Evolutionary conservation across 2,888 invertebrate species (phyloP).

Genomic region (Nomada fucata): DNA sequence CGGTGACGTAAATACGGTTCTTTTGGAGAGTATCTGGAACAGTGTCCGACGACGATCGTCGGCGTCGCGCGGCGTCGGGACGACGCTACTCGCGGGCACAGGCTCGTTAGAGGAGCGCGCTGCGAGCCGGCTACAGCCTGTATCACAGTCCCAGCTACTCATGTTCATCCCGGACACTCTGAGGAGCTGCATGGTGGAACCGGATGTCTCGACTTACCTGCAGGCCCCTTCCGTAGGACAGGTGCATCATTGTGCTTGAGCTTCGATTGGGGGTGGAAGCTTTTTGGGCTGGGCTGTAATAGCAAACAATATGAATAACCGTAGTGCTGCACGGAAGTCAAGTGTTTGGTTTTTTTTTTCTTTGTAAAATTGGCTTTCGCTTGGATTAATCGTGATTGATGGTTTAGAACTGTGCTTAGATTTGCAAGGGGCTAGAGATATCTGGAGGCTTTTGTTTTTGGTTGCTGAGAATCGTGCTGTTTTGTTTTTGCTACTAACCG

Average conservation of each 20-base stretch:
- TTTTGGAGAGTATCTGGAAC: conserved; percentile 15
- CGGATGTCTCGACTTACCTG: conserved; percentile 96
- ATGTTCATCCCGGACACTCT: conserved; percentile 97
- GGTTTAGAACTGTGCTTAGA: neutral
- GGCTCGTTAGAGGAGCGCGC: conserved; percentile 55
- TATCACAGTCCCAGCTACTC: conserved; percentile 84
- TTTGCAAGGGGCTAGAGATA: too few species aligned
- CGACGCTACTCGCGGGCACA: conserved; percentile 50
- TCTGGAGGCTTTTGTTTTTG: too few species aligned
- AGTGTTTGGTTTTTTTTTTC: neutral
- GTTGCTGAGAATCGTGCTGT: too few species aligned
- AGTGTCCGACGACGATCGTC: conserved; percentile 30
- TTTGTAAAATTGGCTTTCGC: neutral
- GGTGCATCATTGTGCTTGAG: conserved; percentile 86
- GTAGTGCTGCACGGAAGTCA: neutral
- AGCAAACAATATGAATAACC: too few species aligned
- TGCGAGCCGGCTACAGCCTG: conserved; percentile 76
- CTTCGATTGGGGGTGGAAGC: neutral
- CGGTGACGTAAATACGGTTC: neutral
- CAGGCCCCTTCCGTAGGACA: conserved; percentile 98
- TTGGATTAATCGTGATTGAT: neutral
- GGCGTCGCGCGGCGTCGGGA: conserved; percentile 54
- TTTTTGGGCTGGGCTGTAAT: neutral
- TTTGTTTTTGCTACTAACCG: too few species aligned
- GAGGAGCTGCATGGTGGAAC: conserved; percentile 98